Conservation (phyloP, 2,113 vertebrate genomes). For the Calonectris borealis region DNA sequence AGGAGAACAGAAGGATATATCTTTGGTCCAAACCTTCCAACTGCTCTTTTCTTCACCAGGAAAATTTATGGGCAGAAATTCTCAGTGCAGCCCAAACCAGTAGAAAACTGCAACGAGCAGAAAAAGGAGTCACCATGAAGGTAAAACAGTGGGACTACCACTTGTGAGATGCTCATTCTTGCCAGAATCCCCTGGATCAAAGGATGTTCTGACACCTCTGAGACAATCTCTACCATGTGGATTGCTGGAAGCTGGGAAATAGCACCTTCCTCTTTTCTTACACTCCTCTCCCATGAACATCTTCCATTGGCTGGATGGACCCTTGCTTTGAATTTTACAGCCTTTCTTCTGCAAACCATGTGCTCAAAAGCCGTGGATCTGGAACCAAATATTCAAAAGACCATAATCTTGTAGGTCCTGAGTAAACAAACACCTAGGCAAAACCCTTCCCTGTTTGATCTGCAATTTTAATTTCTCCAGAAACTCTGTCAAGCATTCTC, state of each 20-base stretch:
- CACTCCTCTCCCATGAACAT: background rate
- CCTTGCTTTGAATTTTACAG: background rate
- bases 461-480: background rate
- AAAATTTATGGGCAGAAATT: background rate
- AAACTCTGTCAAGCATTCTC: background rate
- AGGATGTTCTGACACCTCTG: background rate
- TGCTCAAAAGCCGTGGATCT: background rate
- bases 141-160: background rate
- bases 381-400: background rate
- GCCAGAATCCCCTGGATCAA: background rate
- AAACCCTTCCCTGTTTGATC: background rate
- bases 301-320: background rate
- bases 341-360: background rate
- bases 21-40: background rate
- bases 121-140: background rate
- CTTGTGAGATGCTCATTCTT: background rate
- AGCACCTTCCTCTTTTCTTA: background rate
- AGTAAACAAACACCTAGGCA: background rate
- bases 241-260: background rate
- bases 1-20: background rate
- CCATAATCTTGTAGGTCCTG: background rate
- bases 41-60: background rate
- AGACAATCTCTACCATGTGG: background rate
- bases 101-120: background rate
- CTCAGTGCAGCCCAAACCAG: background rate